Base-by-base conservation (phyloP, 2,113 vertebrate species). In the Ancistrus triradiatus region DNA sequence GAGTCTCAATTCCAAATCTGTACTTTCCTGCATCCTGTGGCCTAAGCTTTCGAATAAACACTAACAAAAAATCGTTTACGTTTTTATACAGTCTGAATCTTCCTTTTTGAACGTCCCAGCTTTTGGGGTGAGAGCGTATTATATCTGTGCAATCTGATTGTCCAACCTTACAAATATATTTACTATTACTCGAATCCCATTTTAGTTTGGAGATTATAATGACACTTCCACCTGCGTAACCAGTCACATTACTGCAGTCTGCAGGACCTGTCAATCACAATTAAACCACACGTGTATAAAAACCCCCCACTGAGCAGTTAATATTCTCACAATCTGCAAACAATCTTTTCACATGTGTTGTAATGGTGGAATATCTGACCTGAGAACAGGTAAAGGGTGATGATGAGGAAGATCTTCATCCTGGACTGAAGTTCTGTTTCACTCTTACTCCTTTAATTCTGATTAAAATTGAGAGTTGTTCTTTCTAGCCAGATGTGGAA, bases 401-500 rank as follows among this genome's bases (percentile, higher is more conserved):
- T 27, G 22, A 57, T 18, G 28, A 56, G 22, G 42, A 69, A 43
- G 13, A 48, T 66, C 22, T 66, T 57, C 53, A 66, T 58, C 31
- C 19, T 63, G 21, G 11, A 19, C 28, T 24, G 19, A 50, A 17
- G n/a, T 42, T 42, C 6, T 15, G 18, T 31, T 53, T 53, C 19
- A 38, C 19, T 38, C n/a, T n/a, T n/a, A n/a, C n/a, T n/a, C n/a
- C n/a, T n/a, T n/a, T n/a, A n/a, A n/a, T n/a, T n/a, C n/a, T n/a
- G n/a, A n/a, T n/a, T n/a, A n/a, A n/a, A n/a, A n/a, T n/a, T n/a
- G n/a, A n/a, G n/a, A n/a, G n/a, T n/a, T n/a, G n/a, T n/a, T n/a
- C n/a, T n/a, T n/a, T n/a, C n/a, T n/a, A n/a, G n/a, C n/a, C n/a
- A n/a, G n/a, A n/a, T n/a, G n/a, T n/a, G n/a, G n/a, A n/a, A n/a